Base-by-base conservation (phyloP, 2,888 invertebrate genomes). In the Limenitis camilla region DNA sequence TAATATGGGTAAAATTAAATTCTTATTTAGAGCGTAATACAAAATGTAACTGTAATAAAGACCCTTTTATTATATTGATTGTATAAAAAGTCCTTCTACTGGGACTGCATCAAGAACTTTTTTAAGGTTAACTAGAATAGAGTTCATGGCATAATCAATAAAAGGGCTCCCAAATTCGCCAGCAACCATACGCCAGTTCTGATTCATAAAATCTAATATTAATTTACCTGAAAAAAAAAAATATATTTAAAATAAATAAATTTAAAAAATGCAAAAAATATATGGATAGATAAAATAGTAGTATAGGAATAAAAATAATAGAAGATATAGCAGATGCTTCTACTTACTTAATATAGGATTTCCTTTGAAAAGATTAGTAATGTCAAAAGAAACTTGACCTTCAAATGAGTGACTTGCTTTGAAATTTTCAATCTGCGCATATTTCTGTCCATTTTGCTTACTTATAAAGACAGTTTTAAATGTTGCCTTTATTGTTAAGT, bases 161-260 rank as follows among this genome's bases (percentile, higher is more conserved):
- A 82, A 65, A 0, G 80, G 81, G 11, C 69, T 69, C 4, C 81
- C 81, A 35, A 81, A 79, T 55, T 81, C 78, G 10, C 79, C 72
- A 5, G 77, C 77, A 0, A 81, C 68, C 63, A 75, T 54, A 6
- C 57, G 67, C 79, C 81, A 82, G 58, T 81, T 78, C 40, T 59
- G 58, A 52, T 81, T 81, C 71, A 81, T 74, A 52, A 81, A 81
- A 3, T 71, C 64, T 9, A 82, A 49, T 7, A 79, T 64, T 27
- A 67, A 56, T 52, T 69, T 63, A 63, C 78, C 80, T 82, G 71
- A 9, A 65, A 49, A 7, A 49, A 46, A 41, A 5, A 46, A 30
- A 29, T 8, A 41, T 31, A 27, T 30, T 4, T 29, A 44, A 40
- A 19, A 19, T 19, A 19, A 19, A 19, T 19, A 2, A 19, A 19